Conservation (phyloP, 2,888 invertebrate genomes). For the Spodoptera littoralis region DNA sequence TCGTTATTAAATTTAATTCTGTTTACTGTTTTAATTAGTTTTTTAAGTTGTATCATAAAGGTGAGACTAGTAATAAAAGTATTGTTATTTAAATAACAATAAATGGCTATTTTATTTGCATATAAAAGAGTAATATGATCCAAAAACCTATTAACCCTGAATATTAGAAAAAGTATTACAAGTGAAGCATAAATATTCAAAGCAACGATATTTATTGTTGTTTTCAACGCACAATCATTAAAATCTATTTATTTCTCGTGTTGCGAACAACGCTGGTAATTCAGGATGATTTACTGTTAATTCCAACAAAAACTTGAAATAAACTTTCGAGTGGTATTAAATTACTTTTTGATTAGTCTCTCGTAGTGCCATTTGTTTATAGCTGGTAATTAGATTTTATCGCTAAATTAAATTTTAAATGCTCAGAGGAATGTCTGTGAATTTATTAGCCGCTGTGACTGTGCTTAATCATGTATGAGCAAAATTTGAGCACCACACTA, state of each 20-base stretch:
- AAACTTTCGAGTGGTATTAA: conserved; percentile 65
- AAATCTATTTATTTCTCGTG: conserved; percentile 43
- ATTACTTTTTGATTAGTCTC: conserved; percentile 72
- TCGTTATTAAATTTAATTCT: conserved; percentile 30
- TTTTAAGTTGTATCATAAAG: conserved; percentile 11
- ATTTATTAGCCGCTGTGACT: background rate
- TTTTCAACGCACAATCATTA: conserved; percentile 46
- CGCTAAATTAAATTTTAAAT: conserved; percentile 43
- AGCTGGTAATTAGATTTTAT: conserved; percentile 55
- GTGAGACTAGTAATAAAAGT: conserved; percentile 14
- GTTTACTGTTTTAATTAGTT: conserved; percentile 8
- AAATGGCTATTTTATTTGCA: conserved; percentile 18
- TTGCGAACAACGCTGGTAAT: conserved; percentile 41
- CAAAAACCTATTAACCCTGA: conserved; percentile 21
- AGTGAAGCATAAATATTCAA: conserved; percentile 33
- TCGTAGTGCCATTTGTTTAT: conserved; percentile 53
- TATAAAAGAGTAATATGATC: conserved; percentile 16
- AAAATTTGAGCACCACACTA: too few relatives aligned
- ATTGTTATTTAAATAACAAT: conserved; percentile 17
- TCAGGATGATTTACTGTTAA: conserved; percentile 48
- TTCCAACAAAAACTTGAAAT: conserved; percentile 51
- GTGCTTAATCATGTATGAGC: too few relatives aligned
- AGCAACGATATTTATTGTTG: conserved; percentile 37
- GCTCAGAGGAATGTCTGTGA: conserved; percentile 8
- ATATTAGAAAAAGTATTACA: conserved; percentile 22